Conservation (phyloP, 2,888 invertebrate species). For the Cantharis flavilabris region DNA sequence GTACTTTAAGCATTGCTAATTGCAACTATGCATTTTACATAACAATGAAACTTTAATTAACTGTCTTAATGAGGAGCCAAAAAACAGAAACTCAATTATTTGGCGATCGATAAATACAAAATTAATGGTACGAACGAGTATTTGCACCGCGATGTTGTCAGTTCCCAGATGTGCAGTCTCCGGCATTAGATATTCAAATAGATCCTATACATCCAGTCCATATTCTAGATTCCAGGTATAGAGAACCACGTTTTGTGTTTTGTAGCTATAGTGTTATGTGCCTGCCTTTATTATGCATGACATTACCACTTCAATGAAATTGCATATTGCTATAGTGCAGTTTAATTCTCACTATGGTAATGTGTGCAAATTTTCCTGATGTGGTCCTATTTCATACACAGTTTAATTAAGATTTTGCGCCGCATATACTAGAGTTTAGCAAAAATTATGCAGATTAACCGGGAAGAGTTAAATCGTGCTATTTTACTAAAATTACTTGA, state of each 20-base stretch:
- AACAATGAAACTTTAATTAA: background rate
- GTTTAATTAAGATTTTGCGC: constrained; percentile 27
- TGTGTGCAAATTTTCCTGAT: constrained; percentile 31
- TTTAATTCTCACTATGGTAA: constrained; percentile 28
- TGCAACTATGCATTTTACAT: background rate
- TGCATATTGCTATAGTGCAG: constrained; percentile 26
- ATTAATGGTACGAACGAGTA: constrained; percentile 7
- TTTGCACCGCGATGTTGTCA: constrained; percentile 1
- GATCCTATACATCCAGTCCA: background rate
- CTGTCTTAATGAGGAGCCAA: background rate
- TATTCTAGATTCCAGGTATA: constrained; percentile 7
- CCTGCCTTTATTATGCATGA: constrained; percentile 26
- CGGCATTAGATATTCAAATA: constrained; percentile 20
- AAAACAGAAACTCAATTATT: background rate
- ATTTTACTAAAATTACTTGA: constrained; percentile 5
- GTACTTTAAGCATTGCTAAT: background rate
- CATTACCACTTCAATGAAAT: constrained; percentile 29
- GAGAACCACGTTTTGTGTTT: constrained; percentile 21
- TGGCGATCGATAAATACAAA: constrained; percentile 9
- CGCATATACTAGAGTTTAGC: constrained; percentile 19
- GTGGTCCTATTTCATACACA: constrained; percentile 21
- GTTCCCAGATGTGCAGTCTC: constrained; percentile 6
- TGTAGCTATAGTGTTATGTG: constrained; percentile 7
- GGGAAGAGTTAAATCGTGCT: constrained; percentile 2
- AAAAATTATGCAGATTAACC: constrained; percentile 18